Percentiles rank a stretch among this genome's conserved stretches.
Evolutionary conservation across 2,797 vertebrate species (phyloP).

Genomic region (Leucoraja ocellata): DNA sequence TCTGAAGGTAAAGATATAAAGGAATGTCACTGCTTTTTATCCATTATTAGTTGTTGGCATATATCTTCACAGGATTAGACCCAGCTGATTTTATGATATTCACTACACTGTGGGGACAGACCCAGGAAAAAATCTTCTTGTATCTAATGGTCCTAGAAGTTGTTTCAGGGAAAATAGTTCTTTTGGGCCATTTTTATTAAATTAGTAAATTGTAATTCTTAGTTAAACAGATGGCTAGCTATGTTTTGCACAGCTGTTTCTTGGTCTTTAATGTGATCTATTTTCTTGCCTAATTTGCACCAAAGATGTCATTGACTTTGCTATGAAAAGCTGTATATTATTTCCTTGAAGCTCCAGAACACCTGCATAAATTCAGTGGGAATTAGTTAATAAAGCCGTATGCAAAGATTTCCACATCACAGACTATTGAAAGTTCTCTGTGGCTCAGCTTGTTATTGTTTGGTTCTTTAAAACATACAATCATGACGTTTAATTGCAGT

Average conservation of each 20-base stretch:
- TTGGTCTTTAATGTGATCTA: not conserved
- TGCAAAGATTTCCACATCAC: not conserved
- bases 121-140: not conserved
- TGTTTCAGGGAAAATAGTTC: not conserved
- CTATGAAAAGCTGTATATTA: not conserved
- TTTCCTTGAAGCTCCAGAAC: not conserved
- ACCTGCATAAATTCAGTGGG: conserved; percentile 20
- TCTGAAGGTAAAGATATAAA: too few relatives aligned
- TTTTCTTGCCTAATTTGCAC: not conserved
- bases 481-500: not conserved
- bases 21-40: not conserved
- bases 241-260: conserved; percentile 11
- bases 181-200: not conserved
- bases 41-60: not conserved
- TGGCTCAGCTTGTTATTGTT: not conserved
- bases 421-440: not conserved
- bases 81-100: not conserved
- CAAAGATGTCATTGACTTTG: conserved; percentile 26
- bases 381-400: conserved; percentile 10
- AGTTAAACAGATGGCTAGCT: not conserved
- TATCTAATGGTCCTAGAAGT: not conserved
- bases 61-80: not conserved
- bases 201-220: not conserved
- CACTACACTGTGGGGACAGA: not conserved
- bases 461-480: not conserved